Base-by-base conservation (phyloP, 1,140 invertebrate genomes). In the Drosophila kurseongensis region DNA sequence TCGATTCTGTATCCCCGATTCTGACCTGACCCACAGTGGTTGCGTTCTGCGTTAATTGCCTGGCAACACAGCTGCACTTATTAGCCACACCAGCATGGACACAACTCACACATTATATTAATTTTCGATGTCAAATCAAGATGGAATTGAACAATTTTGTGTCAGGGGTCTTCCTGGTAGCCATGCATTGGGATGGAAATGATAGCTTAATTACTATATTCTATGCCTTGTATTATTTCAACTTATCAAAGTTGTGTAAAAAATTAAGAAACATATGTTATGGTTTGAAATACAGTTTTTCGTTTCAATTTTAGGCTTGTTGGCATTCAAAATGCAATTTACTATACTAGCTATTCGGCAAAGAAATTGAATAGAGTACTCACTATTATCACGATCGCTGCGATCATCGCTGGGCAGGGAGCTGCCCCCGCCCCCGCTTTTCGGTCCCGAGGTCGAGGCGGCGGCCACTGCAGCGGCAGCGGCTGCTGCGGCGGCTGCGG, bases 361-460 rank as follows among this genome's bases (percentile, higher is more conserved):
- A 32, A 44, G 18, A 16, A 18, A 44, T 9, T 3, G 10, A 44
- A 18, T 9, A 41, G 13, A n/a, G 13, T 3, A 93, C 93, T 93
- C 81, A 94, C 94, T 93, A 83, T 93, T 94, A 80, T 94, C 94
- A 67, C 93, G 90, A 84, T 94, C 93, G 76, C 90, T 94, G 60
- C 92, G 88, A 75, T 94, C 92, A 76, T 94, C 93, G 85, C 78
- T 92, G 85, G 73, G 86, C 72, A 93, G 91, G 51, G 77, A 80
- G 52, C 73, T 69, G 3, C 72, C 62, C 9, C 68, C 47, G 16
- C 60, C 63, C 5, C 59, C 44, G 41, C 67, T 48, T 36, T 56
- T 68, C 0, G 27, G 51, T 38, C 74, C 63, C 13, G 62, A 52
- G 4, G 68, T 57, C 18, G 73, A 51, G 9, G 14, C 42, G 4